Percentiles rank a stretch among this genome's conserved stretches.
Conservation (phyloP, 2,888 invertebrate genomes). For the Carcina quercana region DNA sequence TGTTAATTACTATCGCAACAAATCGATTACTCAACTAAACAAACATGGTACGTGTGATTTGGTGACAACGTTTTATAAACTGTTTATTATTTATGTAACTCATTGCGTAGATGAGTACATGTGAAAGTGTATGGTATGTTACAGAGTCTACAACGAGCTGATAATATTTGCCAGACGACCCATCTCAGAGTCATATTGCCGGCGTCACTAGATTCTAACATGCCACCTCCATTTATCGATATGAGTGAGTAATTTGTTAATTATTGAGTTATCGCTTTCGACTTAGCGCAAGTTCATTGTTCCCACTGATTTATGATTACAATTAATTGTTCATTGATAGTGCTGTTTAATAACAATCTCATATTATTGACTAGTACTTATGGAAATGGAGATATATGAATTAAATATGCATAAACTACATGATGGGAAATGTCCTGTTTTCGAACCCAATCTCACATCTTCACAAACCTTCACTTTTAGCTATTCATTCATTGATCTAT, state of each 20-base stretch:
- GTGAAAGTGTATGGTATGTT: slow-evolving; percentile 39
- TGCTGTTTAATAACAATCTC: no score
- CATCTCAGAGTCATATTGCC: slow-evolving; percentile 61
- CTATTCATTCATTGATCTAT: no score
- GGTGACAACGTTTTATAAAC: slow-evolving; percentile 30
- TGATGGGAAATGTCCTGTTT: no score
- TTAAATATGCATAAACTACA: no score
- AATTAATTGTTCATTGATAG: no score
- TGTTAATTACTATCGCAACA: slow-evolving; percentile 12
- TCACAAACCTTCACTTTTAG: no score
- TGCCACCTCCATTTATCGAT: slow-evolving; percentile 54
- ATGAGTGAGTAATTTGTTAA: slow-evolving; percentile 41
- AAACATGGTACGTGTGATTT: slow-evolving; percentile 32
- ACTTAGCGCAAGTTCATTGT: slow-evolving; percentile 8
- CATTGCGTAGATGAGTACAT: slow-evolving; percentile 32
- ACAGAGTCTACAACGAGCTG: slow-evolving; percentile 50
- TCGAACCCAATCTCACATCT: no score
- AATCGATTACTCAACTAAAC: slow-evolving; percentile 5
- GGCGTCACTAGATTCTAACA: slow-evolving; percentile 36
- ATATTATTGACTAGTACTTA: no score
- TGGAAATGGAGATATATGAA: no score
- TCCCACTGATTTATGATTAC: slow-evolving; percentile 4
- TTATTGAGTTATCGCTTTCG: slow-evolving; percentile 10
- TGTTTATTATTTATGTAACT: slow-evolving; percentile 64
- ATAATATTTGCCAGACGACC: slow-evolving; percentile 44